Base-by-base conservation (phyloP, 1,140 invertebrate genomes). In the Trichomalopsis sarcophagae region DNA sequence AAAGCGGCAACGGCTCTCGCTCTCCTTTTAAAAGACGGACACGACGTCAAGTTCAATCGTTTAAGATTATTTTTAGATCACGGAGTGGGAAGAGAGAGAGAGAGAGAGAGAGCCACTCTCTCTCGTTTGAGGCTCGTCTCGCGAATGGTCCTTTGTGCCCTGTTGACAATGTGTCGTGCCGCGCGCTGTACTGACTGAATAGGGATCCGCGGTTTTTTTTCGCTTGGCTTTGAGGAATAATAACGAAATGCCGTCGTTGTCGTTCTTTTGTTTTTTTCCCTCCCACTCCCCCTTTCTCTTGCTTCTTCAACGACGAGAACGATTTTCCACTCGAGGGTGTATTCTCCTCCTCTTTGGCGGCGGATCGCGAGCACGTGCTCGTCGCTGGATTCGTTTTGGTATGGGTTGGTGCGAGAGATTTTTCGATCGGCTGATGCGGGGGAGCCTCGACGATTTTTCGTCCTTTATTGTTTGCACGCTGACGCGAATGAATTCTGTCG, bases 1-100 rank as follows among this genome's bases (percentile, higher is more conserved):
- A 62, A 62, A 62, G 55, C 55, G 2, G 55, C 44, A 55, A 55
- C 21, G 76, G 74, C 11, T 36, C 33, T 36, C 3, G 33, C 5
- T 36, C 33, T 17, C 62, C 68, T 84, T 27, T 47, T 62, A n/a
- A 23, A 55, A 40, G 36, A 44, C 36, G 40, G 66, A 36, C 23
- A 55, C 36, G 40, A 78, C 83, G 76, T 74, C 83, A 73, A 84
- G 77, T 84, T 84, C 83, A 84, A 80, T 84, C 83, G 83, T 47
- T 84, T 80, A 62, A 78, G 82, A 55, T 78, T 84, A 84, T 78
- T 84, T 84, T 84, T 84, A 71, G 82, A 78, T 44, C 23, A 30
- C 10, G 23, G 33, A 23, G 62, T 14, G 62, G 5, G 13, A 50
- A 50, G 47, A 17, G 11, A 50, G 14, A 14, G 47, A 14, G 13